Percentiles rank a stretch among this genome's conserved stretches.
Evolutionary conservation across 2,113 vertebrate genomes (phyloP).

Genomic region (Agapornis roseicollis): DNA sequence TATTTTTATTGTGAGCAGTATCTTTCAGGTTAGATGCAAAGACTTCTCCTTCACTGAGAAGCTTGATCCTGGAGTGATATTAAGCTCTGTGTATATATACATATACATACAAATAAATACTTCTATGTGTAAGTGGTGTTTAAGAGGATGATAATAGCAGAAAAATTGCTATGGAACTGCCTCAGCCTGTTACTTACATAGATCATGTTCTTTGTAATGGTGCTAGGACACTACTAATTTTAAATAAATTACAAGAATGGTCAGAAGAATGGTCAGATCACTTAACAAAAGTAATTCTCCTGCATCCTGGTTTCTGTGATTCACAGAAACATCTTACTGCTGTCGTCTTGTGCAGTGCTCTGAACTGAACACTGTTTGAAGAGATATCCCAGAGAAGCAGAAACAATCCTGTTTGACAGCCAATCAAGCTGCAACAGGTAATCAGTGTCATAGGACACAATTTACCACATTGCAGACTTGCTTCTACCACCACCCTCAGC

Average conservation of each 20-base stretch:
- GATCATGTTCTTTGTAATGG: neutral
- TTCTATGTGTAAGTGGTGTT: constrained; percentile 44
- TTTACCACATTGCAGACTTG: neutral
- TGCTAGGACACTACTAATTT: constrained; percentile 14
- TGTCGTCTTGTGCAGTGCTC: neutral
- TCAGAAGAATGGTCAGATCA: constrained; percentile 24
- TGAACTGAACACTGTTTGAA: neutral
- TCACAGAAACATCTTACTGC: neutral
- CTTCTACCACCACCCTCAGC: neutral
- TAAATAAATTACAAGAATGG: constrained; percentile 24
- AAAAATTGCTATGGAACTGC: constrained; percentile 37
- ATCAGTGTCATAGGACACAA: neutral
- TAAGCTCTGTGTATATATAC: neutral
- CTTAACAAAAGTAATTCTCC: constrained; percentile 5
- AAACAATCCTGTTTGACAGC: neutral
- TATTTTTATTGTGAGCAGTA: neutral
- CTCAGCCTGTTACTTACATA: constrained; percentile 51
- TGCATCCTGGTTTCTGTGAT: neutral
- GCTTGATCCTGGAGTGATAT: constrained; percentile 14
- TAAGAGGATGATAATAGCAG: constrained; percentile 42
- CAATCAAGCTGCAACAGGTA: neutral
- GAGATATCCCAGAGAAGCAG: neutral
- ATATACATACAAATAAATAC: neutral
- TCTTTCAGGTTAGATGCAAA: constrained; percentile 42
- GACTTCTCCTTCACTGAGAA: constrained; percentile 23